These are phyloP conservation scores for Indicator indicator DNA, from an alignment of 2,113 vertebrate genomes.

Conservation along the genomic window DNA sequence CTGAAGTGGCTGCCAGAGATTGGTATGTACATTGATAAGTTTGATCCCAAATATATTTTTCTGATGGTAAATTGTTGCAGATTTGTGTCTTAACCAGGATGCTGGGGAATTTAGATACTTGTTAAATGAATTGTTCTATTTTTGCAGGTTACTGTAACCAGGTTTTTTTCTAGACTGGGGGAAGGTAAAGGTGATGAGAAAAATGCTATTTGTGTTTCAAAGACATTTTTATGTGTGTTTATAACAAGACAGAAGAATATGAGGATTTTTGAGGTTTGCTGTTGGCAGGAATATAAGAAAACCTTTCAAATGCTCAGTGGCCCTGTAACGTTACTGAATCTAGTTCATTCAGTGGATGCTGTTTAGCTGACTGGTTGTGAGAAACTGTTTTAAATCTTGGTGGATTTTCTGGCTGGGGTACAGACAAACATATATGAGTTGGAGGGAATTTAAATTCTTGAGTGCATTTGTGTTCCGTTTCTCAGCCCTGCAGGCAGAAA, in stretches of 20 bases:
- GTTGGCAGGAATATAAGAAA: not conserved
- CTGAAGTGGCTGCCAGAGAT: not conserved
- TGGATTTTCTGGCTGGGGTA: not conserved
- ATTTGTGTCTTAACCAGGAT: not conserved
- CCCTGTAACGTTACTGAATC: rapidly evolving
- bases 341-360: not conserved
- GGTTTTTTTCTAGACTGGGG: not conserved
- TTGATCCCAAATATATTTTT: not conserved
- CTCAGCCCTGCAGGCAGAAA: not conserved
- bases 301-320: not conserved
- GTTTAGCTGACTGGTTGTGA: not conserved
- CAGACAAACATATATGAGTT: not conserved
- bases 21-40: not conserved
- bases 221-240: not conserved
- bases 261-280: not conserved
- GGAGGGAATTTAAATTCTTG: not conserved
- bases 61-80: not conserved
- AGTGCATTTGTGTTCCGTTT: not conserved
- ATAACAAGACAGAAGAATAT: not conserved
- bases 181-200: not conserved
- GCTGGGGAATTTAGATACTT: not conserved
- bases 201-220: not conserved
- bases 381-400: not conserved
- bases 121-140: not conserved
- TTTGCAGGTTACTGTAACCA: not conserved